phyloP scores from a whole-genome alignment of 2,888 invertebrate genomes.

The Dolichomitus sp. region DNA sequence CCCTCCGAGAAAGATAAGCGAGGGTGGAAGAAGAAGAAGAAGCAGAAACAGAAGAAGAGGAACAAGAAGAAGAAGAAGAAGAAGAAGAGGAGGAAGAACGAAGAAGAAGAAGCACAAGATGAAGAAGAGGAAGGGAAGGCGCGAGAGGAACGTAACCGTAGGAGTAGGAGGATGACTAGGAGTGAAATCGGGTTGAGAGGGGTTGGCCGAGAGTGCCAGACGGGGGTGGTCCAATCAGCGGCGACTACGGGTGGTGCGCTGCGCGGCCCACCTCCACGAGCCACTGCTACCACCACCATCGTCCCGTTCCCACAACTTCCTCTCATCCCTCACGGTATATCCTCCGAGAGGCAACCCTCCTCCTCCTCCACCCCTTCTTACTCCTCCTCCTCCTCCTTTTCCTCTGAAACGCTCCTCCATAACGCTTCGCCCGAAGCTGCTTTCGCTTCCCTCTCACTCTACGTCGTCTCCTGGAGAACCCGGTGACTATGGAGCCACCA shows the following conservation, averaged over 20 bases:
- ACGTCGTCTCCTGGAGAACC: conserved; percentile 50
- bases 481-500: conserved; percentile 72
- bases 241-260: conserved; percentile 81
- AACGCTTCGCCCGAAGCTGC: conserved; percentile 51
- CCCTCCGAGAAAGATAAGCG: conserved; percentile 66
- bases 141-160: conserved; percentile 68
- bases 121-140: conserved; percentile 49
- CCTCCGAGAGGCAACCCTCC: conserved; percentile 66
- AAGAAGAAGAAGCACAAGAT: conserved; percentile 23
- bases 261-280: conserved; percentile 76
- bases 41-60: neutral
- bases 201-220: conserved; percentile 77
- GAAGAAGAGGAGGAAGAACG: conserved; percentile 21
- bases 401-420: conserved; percentile 64
- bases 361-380: conserved; percentile 66
- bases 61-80: conserved; percentile 12
- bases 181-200: conserved; percentile 73
- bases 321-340: conserved; percentile 73
- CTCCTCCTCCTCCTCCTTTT: conserved; percentile 72
- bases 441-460: conserved; percentile 12
- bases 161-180: conserved; percentile 61
- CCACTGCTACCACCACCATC: conserved; percentile 71
- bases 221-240: conserved; percentile 85
- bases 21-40: conserved; percentile 56
- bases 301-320: conserved; percentile 74